Conservation (phyloP, 2,888 invertebrate genomes). For the Artemia sinica region DNA sequence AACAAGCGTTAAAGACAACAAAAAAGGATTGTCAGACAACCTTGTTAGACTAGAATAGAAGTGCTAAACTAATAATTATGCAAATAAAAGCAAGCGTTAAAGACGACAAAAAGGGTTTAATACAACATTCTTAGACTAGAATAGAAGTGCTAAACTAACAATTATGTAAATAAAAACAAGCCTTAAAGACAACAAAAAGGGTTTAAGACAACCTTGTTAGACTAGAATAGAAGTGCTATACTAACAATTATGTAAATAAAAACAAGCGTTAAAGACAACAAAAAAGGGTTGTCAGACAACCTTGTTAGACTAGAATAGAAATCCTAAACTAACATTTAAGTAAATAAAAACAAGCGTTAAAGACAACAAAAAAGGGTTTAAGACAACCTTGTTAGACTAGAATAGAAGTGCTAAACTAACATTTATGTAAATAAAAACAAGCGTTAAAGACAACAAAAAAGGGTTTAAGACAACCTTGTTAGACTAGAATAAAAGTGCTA, state of each 20-base stretch:
- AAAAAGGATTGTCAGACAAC: no score
- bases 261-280: conserved; percentile 15
- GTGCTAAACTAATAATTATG: conserved; percentile 27
- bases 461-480: no score
- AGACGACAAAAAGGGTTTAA: background rate
- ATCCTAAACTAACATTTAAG: no score
- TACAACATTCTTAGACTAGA: background rate
- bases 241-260: background rate
- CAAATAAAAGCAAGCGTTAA: conserved; percentile 5
- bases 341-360: conserved; percentile 8
- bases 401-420: conserved; percentile 27
- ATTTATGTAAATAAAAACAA: conserved; percentile 9
- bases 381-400: background rate
- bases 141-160: conserved; percentile 27
- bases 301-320: conserved; percentile 14
- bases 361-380: background rate
- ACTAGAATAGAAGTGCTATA: conserved; percentile 24
- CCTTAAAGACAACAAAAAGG: conserved; percentile 11
- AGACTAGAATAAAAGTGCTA: conserved; percentile 25
- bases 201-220: background rate
- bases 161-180: conserved; percentile 6
- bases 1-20: conserved; percentile 15
- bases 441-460: conserved; percentile 11
- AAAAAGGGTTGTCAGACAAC: no score
- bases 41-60: conserved; percentile 15